A percentile compares a stretch with the other conserved stretches of the same genome.
phyloP scores from a whole-genome alignment of 2,888 invertebrate genomes.

The Drosophila parthenogenetica region DNA sequence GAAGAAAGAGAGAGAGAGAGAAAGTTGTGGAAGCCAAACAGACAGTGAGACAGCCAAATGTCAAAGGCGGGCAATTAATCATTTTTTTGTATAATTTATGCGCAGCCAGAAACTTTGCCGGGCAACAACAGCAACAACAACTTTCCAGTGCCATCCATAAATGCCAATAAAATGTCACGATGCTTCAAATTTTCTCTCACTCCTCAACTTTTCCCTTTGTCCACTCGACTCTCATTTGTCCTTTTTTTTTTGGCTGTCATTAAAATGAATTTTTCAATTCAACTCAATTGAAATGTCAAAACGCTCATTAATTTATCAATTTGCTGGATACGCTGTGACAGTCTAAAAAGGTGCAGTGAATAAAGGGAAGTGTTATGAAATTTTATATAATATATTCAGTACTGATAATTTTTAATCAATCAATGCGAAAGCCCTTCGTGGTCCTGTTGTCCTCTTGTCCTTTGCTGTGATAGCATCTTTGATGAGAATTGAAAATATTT shows the following conservation, averaged over 20 bases:
- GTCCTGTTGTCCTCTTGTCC: background rate
- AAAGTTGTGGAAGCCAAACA: background rate
- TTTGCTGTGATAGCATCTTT: slow-evolving; percentile 26
- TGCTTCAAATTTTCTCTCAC: slow-evolving; percentile 19
- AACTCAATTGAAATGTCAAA: slow-evolving; percentile 70
- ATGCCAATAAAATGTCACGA: slow-evolving; percentile 61
- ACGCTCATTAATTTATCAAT: slow-evolving; percentile 75
- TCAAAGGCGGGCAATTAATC: slow-evolving; percentile 70
- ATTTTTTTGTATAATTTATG: slow-evolving; percentile 67
- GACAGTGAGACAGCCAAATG: slow-evolving; percentile 27
- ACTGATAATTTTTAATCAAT: slow-evolving; percentile 30
- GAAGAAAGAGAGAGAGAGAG: background rate
- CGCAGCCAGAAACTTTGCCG: slow-evolving; percentile 41
- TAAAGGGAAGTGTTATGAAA: slow-evolving; percentile 4
- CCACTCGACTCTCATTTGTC: background rate
- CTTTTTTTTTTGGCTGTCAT: slow-evolving; percentile 49
- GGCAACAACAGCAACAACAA: slow-evolving; percentile 40
- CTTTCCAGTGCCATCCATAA: slow-evolving; percentile 55
- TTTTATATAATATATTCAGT: slow-evolving; percentile 22
- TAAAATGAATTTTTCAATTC: slow-evolving; percentile 63
- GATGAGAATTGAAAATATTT: slow-evolving; percentile 45
- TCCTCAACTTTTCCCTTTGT: background rate
- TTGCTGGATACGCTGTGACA: slow-evolving; percentile 28
- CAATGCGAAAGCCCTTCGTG: slow-evolving; percentile 12
- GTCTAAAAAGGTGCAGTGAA: background rate